Base-by-base conservation (phyloP, 2,797 vertebrate genomes). In the Telmatherina bonti region DNA sequence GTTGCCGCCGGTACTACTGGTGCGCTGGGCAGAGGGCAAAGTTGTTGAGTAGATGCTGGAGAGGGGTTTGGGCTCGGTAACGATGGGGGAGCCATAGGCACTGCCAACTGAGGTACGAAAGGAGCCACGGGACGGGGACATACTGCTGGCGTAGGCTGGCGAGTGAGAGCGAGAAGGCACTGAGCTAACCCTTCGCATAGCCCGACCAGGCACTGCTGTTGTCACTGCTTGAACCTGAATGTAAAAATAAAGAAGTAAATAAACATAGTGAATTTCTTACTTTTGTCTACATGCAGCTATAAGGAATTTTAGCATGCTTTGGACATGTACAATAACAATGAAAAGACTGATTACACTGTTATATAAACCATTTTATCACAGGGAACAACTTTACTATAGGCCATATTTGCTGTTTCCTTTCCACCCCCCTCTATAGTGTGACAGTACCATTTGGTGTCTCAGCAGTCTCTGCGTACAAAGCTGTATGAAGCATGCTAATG, bases 111-210 rank as follows among this genome's bases (percentile, higher is more conserved):
- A 95, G 35, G 95, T 94, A 85, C 96, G 95, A 87, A 98, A 93
- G 0, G 97, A 98, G 20, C 96, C 96, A 63, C 97, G 94, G 1
- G 96, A 96, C 0, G 97, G 97, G 61, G 97, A 98, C 67, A 96
- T 66, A 41, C 95, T 94, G 33, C 94, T 94, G 92, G 95, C 82
- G 62, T 97, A 98, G 67, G 96, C 96, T 58, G 97, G 97, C 45
- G 97, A 97, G 93, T 97, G 97, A 5, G 97, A 95, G 91, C 97
- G 93, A 82, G 96, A 97, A 49, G 97, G 97, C 87, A 99, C 96
- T 10, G 97, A 99, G 70, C 97, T 96, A 71, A 98, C 97, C 71
- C 97, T 95, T 56, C 97, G 91, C 95, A 99, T 97, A 59, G 94
- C 96, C 79, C 96, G 94, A 64, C 88, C 95, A 52, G 93, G 87